These are phyloP conservation scores for Ochropleura plecta DNA, from an alignment of 2,888 invertebrate species.

Conservation along the genomic window DNA sequence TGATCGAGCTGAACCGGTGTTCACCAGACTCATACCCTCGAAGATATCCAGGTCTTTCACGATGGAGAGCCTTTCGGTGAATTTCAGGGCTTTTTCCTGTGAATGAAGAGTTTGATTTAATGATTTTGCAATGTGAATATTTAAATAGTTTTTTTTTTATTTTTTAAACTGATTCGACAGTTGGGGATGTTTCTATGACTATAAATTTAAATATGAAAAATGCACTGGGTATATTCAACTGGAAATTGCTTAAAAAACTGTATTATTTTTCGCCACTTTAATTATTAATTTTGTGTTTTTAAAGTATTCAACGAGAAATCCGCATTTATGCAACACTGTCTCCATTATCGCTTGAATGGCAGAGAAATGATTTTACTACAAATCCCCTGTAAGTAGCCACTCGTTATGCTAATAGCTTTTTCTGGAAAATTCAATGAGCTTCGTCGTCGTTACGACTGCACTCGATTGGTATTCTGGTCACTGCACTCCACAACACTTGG, in stretches of 20 bases:
- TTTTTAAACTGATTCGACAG: neutral
- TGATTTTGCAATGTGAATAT: neutral
- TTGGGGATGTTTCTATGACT: neutral
- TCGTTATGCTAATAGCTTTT: slow-evolving; percentile 44
- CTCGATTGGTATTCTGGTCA: slow-evolving; percentile 72
- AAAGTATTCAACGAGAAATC: neutral
- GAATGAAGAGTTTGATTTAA: slow-evolving; percentile 50
- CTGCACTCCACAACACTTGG: slow-evolving; percentile 71
- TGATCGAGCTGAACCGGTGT: slow-evolving; percentile 88
- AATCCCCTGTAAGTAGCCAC: slow-evolving; percentile 45
- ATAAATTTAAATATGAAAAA: neutral
- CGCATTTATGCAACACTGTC: slow-evolving; percentile 1
- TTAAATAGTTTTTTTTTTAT: neutral
- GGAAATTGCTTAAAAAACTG: neutral
- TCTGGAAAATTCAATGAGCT: slow-evolving; percentile 50
- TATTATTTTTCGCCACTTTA: neutral
- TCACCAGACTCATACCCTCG: slow-evolving; percentile 88
- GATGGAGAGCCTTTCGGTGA: slow-evolving; percentile 90
- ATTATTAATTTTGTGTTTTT: neutral
- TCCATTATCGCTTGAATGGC: slow-evolving; percentile 7
- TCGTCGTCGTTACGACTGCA: slow-evolving; percentile 35
- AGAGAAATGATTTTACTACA: slow-evolving; percentile 30
- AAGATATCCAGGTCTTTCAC: slow-evolving; percentile 88
- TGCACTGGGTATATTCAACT: neutral
- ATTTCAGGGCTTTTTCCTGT: slow-evolving; percentile 91